These are phyloP conservation scores for Phycodurus eques DNA, from an alignment of 2,113 vertebrate species.

Conservation along the genomic window DNA sequence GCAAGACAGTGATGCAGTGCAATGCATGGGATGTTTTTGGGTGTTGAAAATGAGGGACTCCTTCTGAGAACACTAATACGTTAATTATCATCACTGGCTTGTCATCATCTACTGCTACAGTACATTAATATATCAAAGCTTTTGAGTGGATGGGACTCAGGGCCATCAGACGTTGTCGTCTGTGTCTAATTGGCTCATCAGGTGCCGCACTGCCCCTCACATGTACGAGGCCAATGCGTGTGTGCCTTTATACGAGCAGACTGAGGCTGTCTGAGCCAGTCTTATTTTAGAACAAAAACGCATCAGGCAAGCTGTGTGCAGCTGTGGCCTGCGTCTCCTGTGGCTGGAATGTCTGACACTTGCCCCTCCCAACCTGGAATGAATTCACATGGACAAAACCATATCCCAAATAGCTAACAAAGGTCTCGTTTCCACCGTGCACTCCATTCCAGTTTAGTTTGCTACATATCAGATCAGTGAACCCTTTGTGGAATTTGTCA, in stretches of 20 bases:
- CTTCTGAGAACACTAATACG: slow-evolving; percentile 18
- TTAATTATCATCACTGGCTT: slow-evolving; percentile 25
- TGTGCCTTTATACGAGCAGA: slow-evolving; percentile 37
- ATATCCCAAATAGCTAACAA: not conserved
- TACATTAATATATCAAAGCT: slow-evolving; percentile 21
- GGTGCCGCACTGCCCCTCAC: slow-evolving; percentile 39
- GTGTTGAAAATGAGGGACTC: slow-evolving; percentile 1
- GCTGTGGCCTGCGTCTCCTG: slow-evolving; percentile 59
- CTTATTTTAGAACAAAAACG: slow-evolving; percentile 46
- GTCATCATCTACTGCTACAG: slow-evolving; percentile 6
- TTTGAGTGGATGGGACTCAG: slow-evolving; percentile 28
- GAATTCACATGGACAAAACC: slow-evolving; percentile 35
- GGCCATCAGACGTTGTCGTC: slow-evolving; percentile 26
- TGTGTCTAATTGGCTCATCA: slow-evolving; percentile 60
- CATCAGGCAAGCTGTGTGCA: slow-evolving; percentile 44
- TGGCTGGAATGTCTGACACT: slow-evolving; percentile 47
- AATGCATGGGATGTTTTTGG: slow-evolving; percentile 9
- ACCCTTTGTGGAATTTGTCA: no score
- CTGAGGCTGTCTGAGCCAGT: slow-evolving; percentile 38
- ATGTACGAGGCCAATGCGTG: slow-evolving; percentile 18
- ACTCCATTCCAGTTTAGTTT: not conserved
- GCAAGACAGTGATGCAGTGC: not conserved
- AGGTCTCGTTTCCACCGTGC: not conserved
- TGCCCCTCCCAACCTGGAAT: slow-evolving; percentile 24
- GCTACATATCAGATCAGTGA: no score